Evolutionary conservation across 1,140 invertebrate species (phyloP).

Genomic region (Aphaenogaster floridana): DNA sequence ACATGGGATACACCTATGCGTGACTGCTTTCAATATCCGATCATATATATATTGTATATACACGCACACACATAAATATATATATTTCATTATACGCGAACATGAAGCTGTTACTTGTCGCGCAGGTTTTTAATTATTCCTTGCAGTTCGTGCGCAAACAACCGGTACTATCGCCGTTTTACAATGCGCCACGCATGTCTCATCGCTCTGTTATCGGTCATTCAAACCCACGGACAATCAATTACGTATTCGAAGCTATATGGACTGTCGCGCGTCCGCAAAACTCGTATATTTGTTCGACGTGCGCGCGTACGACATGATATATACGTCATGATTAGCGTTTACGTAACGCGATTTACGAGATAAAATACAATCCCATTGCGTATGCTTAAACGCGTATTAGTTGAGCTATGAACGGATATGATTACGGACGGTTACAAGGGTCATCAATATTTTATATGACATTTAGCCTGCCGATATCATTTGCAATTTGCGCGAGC

Average conservation of each 20-base stretch:
- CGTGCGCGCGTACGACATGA: not conserved
- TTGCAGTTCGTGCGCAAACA: not conserved
- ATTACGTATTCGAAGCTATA: conserved; percentile 41
- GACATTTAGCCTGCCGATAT: conserved; percentile 58
- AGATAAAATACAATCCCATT: conserved; percentile 62
- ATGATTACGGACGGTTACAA: conserved; percentile 60
- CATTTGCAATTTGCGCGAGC: conserved; percentile 58
- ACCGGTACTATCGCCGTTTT: not conserved
- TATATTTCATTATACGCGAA: not conserved
- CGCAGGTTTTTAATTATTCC: conserved; percentile 50
- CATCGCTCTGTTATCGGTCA: conserved; percentile 46
- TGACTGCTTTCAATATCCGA: conserved; percentile 39
- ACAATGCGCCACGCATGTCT: not conserved
- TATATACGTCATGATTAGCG: conserved; percentile 50
- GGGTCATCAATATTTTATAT: conserved; percentile 64
- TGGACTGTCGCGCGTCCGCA: conserved; percentile 37
- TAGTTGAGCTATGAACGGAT: conserved; percentile 46
- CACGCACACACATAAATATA: not conserved
- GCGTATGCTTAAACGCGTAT: conserved; percentile 61
- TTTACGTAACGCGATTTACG: conserved; percentile 58
- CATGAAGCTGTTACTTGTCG: not conserved
- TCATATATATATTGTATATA: too few species aligned
- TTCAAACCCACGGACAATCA: conserved; percentile 18
- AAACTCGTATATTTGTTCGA: conserved; percentile 45
- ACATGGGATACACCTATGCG: conserved; percentile 8